Evolutionary conservation across 2,113 vertebrate species (phyloP).

Genomic region (Corydoras maculifer): DNA sequence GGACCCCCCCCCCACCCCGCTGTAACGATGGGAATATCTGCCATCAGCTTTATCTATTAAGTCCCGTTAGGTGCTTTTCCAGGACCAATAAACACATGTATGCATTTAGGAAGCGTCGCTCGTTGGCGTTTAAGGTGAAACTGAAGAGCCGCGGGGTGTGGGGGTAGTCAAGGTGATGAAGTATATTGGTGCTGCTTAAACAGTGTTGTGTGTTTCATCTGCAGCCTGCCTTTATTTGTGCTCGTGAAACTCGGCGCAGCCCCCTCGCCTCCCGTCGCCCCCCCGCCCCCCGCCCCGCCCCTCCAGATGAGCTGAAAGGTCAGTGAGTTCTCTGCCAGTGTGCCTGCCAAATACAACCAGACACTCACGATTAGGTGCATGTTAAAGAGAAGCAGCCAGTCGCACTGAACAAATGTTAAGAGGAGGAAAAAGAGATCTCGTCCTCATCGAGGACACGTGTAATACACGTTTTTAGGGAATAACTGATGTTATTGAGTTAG

Average conservation of each 20-base stretch:
- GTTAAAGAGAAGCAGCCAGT: slow-evolving; percentile 33
- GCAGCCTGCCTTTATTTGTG: slow-evolving; percentile 24
- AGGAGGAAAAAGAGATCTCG: slow-evolving; percentile 16
- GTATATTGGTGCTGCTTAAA: slow-evolving; percentile 30
- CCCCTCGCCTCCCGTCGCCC: background rate
- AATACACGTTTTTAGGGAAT: too few relatives aligned
- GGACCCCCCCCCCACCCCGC: background rate
- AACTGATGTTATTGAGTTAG: too few relatives aligned
- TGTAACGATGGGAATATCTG: slow-evolving; percentile 35
- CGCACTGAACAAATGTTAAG: slow-evolving; percentile 19
- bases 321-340: slow-evolving; percentile 43
- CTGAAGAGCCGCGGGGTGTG: slow-evolving; percentile 4
- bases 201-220: slow-evolving; percentile 29
- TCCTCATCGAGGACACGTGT: background rate
- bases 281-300: too few relatives aligned
- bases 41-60: slow-evolving; percentile 31
- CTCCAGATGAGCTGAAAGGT: slow-evolving; percentile 43
- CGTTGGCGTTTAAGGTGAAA: background rate
- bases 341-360: slow-evolving; percentile 43
- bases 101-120: slow-evolving; percentile 17
- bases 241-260: slow-evolving; percentile 33
- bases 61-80: slow-evolving; percentile 18
- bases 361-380: slow-evolving; percentile 43
- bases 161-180: slow-evolving; percentile 31
- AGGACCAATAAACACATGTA: slow-evolving; percentile 26